Evolutionary conservation across 2,888 invertebrate species (phyloP).

Genomic region (Cabera pusaria): DNA sequence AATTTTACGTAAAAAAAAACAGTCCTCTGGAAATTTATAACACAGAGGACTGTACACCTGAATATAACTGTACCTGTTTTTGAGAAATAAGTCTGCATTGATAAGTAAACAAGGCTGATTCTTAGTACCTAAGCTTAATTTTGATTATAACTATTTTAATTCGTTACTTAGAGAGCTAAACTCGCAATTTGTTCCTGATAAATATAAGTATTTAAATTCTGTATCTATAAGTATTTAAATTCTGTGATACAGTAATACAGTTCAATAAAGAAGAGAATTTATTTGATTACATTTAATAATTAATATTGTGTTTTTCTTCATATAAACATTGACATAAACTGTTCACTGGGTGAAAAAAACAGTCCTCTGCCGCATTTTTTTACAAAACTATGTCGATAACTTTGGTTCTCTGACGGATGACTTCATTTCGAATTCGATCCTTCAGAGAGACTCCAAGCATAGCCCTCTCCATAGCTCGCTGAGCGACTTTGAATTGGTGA

Average conservation of each 20-base stretch:
- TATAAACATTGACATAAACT: conserved; percentile 11
- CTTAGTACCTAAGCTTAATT: conserved; percentile 4
- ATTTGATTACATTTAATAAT: conserved; percentile 23
- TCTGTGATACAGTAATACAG: conserved; percentile 19
- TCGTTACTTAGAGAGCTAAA: conserved; percentile 8
- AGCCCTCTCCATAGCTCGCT: no score
- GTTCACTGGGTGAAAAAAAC: conserved; percentile 11
- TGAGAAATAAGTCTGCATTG: conserved; percentile 20
- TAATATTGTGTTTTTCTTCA: conserved; percentile 18
- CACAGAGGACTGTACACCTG: no score
- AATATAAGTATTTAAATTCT: conserved; percentile 13
- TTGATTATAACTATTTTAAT: conserved; percentile 11
- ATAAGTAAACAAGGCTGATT: conserved; percentile 17
- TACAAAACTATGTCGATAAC: no score
- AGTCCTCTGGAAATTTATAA: no score
- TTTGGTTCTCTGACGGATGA: no score
- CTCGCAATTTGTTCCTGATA: no score
- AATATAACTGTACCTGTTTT: conserved; percentile 18
- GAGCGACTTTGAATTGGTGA: no score
- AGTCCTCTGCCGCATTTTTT: conserved; percentile 4
- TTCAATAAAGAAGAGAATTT: conserved; percentile 19
- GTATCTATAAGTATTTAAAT: no score
- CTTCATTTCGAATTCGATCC: no score
- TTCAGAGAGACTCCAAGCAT: no score
- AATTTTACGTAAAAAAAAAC: no score